These are phyloP conservation scores for Pyrochroa serraticornis DNA, from an alignment of 2,888 invertebrate genomes.

Conservation along the genomic window DNA sequence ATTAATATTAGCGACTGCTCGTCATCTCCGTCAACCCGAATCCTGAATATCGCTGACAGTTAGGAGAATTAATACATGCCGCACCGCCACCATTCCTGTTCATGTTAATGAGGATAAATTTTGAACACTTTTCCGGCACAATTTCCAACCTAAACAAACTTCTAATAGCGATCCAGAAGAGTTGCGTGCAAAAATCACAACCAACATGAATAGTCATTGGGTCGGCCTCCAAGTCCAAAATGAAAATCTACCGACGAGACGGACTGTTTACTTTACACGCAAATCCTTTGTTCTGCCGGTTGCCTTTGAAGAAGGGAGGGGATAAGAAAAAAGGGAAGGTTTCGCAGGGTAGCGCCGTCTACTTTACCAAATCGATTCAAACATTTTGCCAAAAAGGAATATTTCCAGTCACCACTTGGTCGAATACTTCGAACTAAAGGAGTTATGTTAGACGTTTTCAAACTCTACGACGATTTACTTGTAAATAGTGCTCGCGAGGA, in stretches of 20 bases:
- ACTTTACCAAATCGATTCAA: too few relatives aligned
- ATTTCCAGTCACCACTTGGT: too few relatives aligned
- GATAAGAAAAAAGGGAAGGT: too few relatives aligned
- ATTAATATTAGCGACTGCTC: constrained; percentile 41
- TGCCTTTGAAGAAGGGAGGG: too few relatives aligned
- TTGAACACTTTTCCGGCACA: background rate
- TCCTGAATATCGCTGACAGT: constrained; percentile 34
- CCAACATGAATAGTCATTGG: constrained; percentile 7
- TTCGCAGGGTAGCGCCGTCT: too few relatives aligned
- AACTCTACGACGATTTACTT: too few relatives aligned
- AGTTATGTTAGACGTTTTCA: too few relatives aligned
- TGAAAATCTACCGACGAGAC: constrained; percentile 10
- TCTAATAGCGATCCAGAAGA: background rate
- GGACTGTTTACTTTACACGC: constrained; percentile 14
- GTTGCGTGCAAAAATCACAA: constrained; percentile 5
- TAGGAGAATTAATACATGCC: constrained; percentile 23
- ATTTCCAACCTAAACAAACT: constrained; percentile 2
- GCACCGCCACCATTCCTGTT: background rate
- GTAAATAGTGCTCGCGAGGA: too few relatives aligned
- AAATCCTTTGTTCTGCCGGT: background rate
- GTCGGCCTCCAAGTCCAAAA: background rate
- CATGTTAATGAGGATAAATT: constrained; percentile 7
- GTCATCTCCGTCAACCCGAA: constrained; percentile 32
- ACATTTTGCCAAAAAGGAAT: too few relatives aligned
- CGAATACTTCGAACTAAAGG: too few relatives aligned